Percentiles rank a stretch among this genome's conserved stretches.
Conservation (phyloP, 2,113 vertebrate species). For the Rallus limicola region DNA sequence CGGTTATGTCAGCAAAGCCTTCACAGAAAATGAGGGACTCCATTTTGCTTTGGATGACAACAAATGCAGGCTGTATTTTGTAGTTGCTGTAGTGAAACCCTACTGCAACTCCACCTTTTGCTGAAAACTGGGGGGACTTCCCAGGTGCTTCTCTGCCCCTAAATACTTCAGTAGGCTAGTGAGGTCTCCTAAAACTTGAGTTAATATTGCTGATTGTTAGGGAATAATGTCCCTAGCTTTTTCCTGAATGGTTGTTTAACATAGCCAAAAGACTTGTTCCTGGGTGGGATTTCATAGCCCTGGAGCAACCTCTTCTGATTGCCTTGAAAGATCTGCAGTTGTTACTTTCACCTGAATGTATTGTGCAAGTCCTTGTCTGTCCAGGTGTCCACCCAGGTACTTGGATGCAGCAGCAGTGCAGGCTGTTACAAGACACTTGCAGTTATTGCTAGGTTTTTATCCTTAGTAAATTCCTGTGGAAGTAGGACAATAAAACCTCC, state of each 20-base stretch:
- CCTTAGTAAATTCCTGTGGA: neutral
- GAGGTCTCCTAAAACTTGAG: neutral
- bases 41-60: neutral
- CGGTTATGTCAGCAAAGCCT: neutral
- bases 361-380: neutral
- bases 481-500: neutral
- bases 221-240: neutral
- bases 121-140: neutral
- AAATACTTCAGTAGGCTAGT: neutral
- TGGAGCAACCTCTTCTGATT: neutral
- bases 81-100: neutral
- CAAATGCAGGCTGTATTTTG: neutral
- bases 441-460: neutral
- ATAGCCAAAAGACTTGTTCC: neutral
- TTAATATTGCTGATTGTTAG: neutral
- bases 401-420: neutral
- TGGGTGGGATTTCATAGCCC: neutral
- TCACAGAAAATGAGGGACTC: neutral
- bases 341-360: neutral
- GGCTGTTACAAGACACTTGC: neutral
- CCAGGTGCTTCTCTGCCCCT: neutral
- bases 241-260: neutral
- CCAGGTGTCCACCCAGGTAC: neutral
- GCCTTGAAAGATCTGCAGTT: neutral
- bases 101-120: neutral